These are phyloP conservation scores for Polyergus mexicanus DNA, from an alignment of 1,140 invertebrate species.

Conservation along the genomic window DNA sequence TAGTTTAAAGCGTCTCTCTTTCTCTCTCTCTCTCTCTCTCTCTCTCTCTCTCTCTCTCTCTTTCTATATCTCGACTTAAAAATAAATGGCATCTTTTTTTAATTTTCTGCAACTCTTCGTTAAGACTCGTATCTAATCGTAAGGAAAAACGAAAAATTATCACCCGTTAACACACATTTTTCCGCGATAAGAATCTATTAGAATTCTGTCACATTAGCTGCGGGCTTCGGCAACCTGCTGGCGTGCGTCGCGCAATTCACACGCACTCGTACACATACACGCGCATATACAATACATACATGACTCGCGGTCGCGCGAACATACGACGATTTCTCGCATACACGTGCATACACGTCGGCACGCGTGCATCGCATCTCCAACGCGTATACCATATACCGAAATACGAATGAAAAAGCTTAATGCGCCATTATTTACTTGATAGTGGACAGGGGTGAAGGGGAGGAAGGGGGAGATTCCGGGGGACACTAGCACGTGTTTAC, in stretches of 20 bases:
- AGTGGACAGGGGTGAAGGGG: constrained; percentile 79
- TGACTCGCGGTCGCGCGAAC: background rate
- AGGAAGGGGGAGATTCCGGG: background rate
- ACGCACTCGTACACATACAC: background rate
- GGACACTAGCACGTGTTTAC: constrained; percentile 84
- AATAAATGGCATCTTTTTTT: background rate
- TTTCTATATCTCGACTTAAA: background rate
- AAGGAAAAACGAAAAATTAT: constrained; percentile 25
- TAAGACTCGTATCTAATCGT: background rate
- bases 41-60: too few species aligned
- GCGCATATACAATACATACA: too few species aligned
- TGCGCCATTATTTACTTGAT: constrained; percentile 86
- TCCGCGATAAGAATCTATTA: constrained; percentile 63
- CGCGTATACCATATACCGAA: constrained; percentile 68
- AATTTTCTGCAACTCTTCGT: background rate
- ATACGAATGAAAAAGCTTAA: constrained; percentile 85
- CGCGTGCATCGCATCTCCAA: constrained; percentile 54
- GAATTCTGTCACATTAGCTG: background rate
- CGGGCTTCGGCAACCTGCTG: constrained; percentile 63
- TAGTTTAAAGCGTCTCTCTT: too few species aligned
- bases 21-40: too few species aligned
- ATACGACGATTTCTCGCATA: constrained; percentile 42
- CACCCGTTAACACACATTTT: constrained; percentile 52
- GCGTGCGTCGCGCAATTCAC: constrained; percentile 55
- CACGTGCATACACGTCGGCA: constrained; percentile 30